Evolutionary conservation across 2,888 invertebrate genomes (phyloP), one percentile per base, ranked within the genome.

Genomic region (Coelopa pilipes): DNA sequence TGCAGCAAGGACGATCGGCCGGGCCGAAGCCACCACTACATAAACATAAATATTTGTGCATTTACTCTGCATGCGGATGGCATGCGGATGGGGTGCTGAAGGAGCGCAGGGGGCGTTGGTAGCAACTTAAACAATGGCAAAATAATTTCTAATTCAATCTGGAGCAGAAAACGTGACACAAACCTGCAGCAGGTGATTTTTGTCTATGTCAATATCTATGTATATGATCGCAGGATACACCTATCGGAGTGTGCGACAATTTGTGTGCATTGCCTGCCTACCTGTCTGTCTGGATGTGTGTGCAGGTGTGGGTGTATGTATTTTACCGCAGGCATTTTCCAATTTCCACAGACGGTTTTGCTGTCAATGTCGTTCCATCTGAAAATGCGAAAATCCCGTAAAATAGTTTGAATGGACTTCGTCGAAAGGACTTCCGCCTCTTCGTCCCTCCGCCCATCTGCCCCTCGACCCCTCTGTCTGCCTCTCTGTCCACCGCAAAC

Each of bases 111-210:
- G 34, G 34, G 2, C 34, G 34, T 34, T 34, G 34, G 15, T 15
- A 21, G 21, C 69, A 59, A 69, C 69, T 47, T 19, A 19, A 60
- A 70, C 59, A 70, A 70, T 60, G 47, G 49, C 46, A 60, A 50
- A 70, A 47, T 70, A 60, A 70, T 70, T 70, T 70, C 19, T 60
- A 70, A 70, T 70, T 70, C 49, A 70, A 70, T 70, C 59, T 60
- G 60, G 47, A 60, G 19, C 21, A 17, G 70, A 67, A 60, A 70
- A 70, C 70, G 70, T 70, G 70, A 70, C 70, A 70, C 21, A 59
- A 60, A 47, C 60, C 49, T 70, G 70, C 70, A 60, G 70, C 70
- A 59, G 70, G 60, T 70, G 70, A 70, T 70, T 70, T 70, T 60
- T 60, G 59, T 9, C 57, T 59, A 55, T 69, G 10, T 34, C 34